Evolutionary conservation across 2,888 invertebrate genomes (phyloP).

Genomic region (Calliopum simillimum): DNA sequence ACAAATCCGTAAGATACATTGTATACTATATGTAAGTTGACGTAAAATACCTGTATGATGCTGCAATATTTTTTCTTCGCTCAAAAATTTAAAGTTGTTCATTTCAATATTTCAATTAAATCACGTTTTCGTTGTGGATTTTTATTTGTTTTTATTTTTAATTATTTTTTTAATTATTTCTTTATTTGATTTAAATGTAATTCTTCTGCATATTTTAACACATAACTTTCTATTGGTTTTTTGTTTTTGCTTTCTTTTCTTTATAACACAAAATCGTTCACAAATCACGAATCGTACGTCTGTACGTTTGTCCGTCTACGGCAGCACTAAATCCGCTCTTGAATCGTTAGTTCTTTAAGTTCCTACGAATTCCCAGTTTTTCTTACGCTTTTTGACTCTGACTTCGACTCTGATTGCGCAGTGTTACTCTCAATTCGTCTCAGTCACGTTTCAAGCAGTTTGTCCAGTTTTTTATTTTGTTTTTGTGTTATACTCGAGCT

Average conservation of each 20-base stretch:
- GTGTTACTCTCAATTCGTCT: neutral
- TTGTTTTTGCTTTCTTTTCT: too few species aligned
- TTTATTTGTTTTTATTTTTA: too few species aligned
- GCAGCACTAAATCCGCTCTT: conserved; percentile 50
- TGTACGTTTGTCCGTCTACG: conserved; percentile 52
- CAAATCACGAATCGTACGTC: conserved; percentile 49
- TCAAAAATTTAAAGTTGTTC: too few species aligned
- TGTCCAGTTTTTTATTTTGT: conserved; percentile 1
- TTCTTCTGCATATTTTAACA: neutral
- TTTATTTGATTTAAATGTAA: too few species aligned
- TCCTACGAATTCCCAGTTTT: too few species aligned
- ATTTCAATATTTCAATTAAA: too few species aligned
- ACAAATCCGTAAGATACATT: too few species aligned
- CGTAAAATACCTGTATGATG: too few species aligned
- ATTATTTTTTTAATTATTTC: conserved; percentile 23
- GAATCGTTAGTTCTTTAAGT: too few species aligned
- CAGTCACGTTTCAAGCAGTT: neutral
- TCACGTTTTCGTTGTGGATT: too few species aligned
- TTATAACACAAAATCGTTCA: neutral
- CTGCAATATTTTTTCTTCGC: conserved; percentile 3
- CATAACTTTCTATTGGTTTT: neutral
- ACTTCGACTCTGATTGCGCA: neutral
- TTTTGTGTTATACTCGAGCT: neutral
- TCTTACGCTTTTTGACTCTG: neutral
- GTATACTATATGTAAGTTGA: too few species aligned